Base-by-base conservation (phyloP, 1,140 invertebrate species). In the Leptinotarsa lineolata region DNA sequence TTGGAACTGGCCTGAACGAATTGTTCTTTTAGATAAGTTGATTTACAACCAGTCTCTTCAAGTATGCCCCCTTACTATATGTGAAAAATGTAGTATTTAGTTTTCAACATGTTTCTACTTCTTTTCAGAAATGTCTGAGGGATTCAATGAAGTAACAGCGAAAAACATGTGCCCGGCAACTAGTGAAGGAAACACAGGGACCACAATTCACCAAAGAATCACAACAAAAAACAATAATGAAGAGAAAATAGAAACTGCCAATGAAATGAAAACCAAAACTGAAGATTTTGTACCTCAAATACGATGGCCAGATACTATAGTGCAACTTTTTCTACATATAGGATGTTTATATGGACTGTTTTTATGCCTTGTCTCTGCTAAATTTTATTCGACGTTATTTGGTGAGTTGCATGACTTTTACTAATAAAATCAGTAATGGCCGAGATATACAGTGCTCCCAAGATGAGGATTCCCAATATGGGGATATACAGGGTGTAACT, bases 291-390 rank as follows among this genome's bases (percentile, higher is more conserved):
- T 83, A 67, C 86, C 92, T 15, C 84, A 84, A 76, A 89, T 92
- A 45, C 87, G 86, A 82, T 93, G 92, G 92, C 89, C 88, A 0
- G 92, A 93, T 84, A 83, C 92, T 1, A 77, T 83, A 8, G 92
- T 88, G 4, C 92, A 93, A 84, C 76, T 90, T 48, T 89, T 89
- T 72, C 85, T 94, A 75, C 92, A 94, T 83, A 80, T 83, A 70
- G 90, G 92, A 18, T 88, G 88, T 73, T 68, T 93, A 3, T 94
- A 93, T 80, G 93, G 92, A 68, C 72, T 92, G 2, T 92, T 88
- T 79, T 85, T 93, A 72, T 87, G 91, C 39, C 73, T 92, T 44
- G 87, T 87, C 0, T 85, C 89, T 76, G 90, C 90, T n/a, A 91
- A 88, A 79, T 82, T 90, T 69, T 85, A 89, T 69, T 93, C 92